Conservation (phyloP, 2,888 invertebrate species). For the Campoletis raptor region DNA sequence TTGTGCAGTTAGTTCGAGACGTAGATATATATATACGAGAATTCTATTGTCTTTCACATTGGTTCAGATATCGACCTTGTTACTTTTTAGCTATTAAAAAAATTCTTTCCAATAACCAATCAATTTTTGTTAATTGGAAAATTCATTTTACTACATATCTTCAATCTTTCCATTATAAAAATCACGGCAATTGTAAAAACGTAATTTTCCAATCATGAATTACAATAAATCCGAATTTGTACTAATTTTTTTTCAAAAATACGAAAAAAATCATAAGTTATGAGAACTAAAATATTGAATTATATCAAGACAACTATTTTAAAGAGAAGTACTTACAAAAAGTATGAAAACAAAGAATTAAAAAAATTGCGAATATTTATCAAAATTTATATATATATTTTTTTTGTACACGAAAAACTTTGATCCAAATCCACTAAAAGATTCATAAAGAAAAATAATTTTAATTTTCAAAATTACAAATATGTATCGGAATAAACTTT, state of each 20-base stretch:
- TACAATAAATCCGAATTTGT: neutral
- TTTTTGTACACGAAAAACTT: neutral
- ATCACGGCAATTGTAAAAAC: neutral
- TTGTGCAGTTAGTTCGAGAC: neutral
- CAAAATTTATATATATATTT: neutral
- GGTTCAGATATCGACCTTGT: neutral
- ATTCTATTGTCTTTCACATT: neutral
- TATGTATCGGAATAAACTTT: too few species aligned
- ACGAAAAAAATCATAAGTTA: too few species aligned
- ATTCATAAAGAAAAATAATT: too few species aligned
- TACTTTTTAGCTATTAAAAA: neutral
- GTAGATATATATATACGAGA: neutral
- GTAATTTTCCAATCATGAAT: neutral
- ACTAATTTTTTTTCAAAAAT: neutral
- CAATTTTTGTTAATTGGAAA: neutral
- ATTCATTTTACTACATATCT: neutral
- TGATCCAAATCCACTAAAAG: neutral
- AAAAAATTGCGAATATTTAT: neutral
- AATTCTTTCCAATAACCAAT: neutral
- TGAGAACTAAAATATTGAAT: neutral
- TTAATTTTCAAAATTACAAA: too few species aligned
- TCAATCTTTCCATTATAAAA: neutral
- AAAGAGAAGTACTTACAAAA: neutral
- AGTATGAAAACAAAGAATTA: too few species aligned
- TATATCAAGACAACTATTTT: neutral